Base-by-base conservation (phyloP, 2,113 vertebrate species). In the Melanotaenia duboulayi region DNA sequence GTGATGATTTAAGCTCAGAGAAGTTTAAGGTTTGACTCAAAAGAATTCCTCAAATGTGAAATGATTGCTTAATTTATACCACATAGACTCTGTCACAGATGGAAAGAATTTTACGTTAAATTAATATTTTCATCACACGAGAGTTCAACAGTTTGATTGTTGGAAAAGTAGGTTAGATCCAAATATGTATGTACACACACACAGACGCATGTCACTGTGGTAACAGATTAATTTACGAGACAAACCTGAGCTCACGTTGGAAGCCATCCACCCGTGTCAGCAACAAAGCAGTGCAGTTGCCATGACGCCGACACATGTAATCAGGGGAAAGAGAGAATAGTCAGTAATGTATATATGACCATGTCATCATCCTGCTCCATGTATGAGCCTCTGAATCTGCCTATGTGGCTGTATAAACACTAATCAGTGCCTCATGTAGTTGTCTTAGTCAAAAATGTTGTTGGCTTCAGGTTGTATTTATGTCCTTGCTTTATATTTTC, bases 61-160 rank as follows among this genome's bases (percentile, higher is more conserved):
- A 68, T 67, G 80, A 81, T 86, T 86, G 81, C 75, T 75, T 71
- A 60, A 86, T 83, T 71, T 80, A 73, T 71, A 71, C 59, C 74
- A 49, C 67, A 50, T 64, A 80, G 28, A 76, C 65, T 44, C 19
- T 50, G 65, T 56, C 71, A 77, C 77, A 82, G 25, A 80, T 61
- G 74, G 71, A 83, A 86, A 59, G 44, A 67, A 64, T 72, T 76
- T 74, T 11, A 57, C 50, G 68, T 57, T 63, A 65, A 70, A 46
- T 24, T 8, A 76, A 77, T 49, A 60, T 69, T 64, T 72, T 78
- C 55, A 54, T 61, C 32, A 49, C 28, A n/a, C 13, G 25, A 24
- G 10, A 63, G 37, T 44, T 16, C 32, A 32, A 22, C 19, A 7
- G 51, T 71, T 71, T 63, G 11, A 61, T 24, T 28, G 56, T 56